A percentile compares a stretch with the other conserved stretches of the same genome.
These are phyloP conservation scores for Eristalis intricaria DNA, from an alignment of 2,888 invertebrate species.

Conservation along the genomic window DNA sequence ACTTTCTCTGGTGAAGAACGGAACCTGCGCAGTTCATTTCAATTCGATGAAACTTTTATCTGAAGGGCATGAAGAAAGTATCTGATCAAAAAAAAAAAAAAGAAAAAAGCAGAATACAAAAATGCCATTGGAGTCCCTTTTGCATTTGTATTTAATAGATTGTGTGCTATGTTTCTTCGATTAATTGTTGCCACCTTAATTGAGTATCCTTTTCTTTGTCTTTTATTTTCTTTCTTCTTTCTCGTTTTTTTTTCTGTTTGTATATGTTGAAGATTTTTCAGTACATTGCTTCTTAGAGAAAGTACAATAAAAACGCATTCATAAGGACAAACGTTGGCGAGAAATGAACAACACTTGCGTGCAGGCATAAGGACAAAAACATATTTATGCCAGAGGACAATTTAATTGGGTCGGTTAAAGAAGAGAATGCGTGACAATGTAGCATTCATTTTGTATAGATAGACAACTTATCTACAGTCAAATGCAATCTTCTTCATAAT, in stretches of 20 bases:
- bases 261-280: not conserved
- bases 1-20: slow-evolving; percentile 16
- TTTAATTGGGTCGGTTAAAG: slow-evolving; percentile 22
- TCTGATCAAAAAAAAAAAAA: not conserved
- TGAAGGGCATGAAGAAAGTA: not conserved
- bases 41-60: not conserved
- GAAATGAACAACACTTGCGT: slow-evolving; percentile 18
- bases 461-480: not conserved
- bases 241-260: not conserved
- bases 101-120: not conserved
- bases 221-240: not conserved
- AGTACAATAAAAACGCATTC: not conserved
- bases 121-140: not conserved
- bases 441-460: slow-evolving; percentile 17
- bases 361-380: slow-evolving; percentile 25
- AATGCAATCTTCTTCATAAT: not conserved
- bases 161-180: slow-evolving; percentile 1
- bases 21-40: slow-evolving; percentile 16
- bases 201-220: not conserved
- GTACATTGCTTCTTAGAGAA: not conserved
- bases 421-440: slow-evolving; percentile 22
- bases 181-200: slow-evolving; percentile 1
- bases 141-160: not conserved
- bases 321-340: not conserved
- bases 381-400: slow-evolving; percentile 14